phyloP scores from a whole-genome alignment of 2,113 vertebrate genomes.

The Orthochromis malagaraziensis region DNA sequence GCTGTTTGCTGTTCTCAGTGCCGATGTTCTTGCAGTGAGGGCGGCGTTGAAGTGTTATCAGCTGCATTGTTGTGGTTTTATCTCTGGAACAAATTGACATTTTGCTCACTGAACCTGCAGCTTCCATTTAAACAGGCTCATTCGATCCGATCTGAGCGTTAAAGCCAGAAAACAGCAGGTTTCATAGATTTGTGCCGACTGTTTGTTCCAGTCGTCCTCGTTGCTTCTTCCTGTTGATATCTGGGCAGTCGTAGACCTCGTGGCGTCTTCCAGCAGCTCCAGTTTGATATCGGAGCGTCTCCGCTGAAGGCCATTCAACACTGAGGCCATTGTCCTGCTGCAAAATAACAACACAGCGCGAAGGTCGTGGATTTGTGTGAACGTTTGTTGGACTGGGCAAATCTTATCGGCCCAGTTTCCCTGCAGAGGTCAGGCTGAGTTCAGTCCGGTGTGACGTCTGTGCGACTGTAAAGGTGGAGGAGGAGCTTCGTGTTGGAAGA shows the following conservation, averaged over 20 bases:
- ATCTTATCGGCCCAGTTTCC: conserved; percentile 7
- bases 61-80: neutral
- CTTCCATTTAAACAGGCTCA: neutral
- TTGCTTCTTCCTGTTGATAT: neutral
- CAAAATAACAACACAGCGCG: neutral
- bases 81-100: neutral
- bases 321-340: conserved; percentile 15
- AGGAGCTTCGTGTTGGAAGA: neutral
- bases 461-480: too few relatives aligned
- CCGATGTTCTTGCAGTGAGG: neutral
- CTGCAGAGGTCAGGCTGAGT: neutral
- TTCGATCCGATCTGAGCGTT: neutral
- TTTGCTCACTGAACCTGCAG: neutral
- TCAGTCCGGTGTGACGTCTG: neutral
- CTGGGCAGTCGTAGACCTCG: neutral
- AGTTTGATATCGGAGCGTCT: neutral
- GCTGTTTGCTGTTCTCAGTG: neutral
- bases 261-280: neutral
- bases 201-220: neutral
- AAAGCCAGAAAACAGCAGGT: neutral
- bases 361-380: neutral
- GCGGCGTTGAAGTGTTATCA: fast-evolving
- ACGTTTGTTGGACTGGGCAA: neutral
- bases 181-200: neutral
- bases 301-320: neutral